A percentile compares a stretch with the other conserved stretches of the same genome.
phyloP scores from a whole-genome alignment of 1,140 invertebrate genomes.

The honey bee (Apis mellifera) region Amel_HAv3.1 CM009941.2:7844001-7844500 shows the following conservation, averaged over 20 bases:
- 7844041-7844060: not conserved
- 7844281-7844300: not conserved
- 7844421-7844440: constrained; percentile 31
- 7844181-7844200: not conserved
- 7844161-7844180: not conserved
- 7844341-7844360: constrained; percentile 24
- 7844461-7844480: constrained; percentile 43
- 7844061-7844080: not conserved
- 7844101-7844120: too few relatives aligned
- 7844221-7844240: not conserved
- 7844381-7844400: constrained; percentile 34
- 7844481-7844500: constrained; percentile 55
- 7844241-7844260: not conserved
- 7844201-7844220: too few relatives aligned
- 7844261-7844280: not conserved
- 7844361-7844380: constrained; percentile 11
- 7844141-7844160: not conserved
- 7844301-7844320: not conserved
- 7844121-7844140: not conserved
- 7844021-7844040: not conserved
- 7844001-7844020: not conserved
- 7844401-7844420: constrained; percentile 20
- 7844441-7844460: constrained; percentile 57
- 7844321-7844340: not conserved
- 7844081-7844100: not conserved